Evolutionary conservation across 2,113 vertebrate species (phyloP), one percentile per base, ranked within the genome.

Genomic region (Varanus salvator): DNA sequence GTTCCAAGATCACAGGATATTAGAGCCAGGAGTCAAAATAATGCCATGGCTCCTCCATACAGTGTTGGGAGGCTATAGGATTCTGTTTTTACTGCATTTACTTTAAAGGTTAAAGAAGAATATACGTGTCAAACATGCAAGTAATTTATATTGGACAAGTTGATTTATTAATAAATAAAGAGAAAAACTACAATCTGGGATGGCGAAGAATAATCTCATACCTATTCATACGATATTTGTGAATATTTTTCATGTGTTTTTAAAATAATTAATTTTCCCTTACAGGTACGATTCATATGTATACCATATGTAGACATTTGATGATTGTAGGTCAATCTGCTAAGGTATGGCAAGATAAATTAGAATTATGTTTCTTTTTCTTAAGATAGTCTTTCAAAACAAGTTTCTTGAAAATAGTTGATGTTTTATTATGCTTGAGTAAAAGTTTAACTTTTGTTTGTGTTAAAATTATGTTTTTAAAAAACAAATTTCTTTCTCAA

Each of bases 251-350:
- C 64, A 48, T 31, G 23, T 19, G 52, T 48, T 89, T 77, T 72
- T 50, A 54, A 86, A 92, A 87, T 87, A 38, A 72, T 94, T 83
- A 8, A 60, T 83, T 95, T 94, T 29, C 94, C 72, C 87, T 83
- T 96, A 48, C 89, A 99, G 99, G 98, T 93, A 98, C 98, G 68
- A 91, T 98, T 94, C 95, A 97, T 89, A 98, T 99, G 90, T 99
- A 99, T 82, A 98, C 96, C 82, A 98, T 99, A 95, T 98, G 98
- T 95, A 97, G 98, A 89, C 98, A 98, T 96, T 93, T 99, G 96
- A 99, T 99, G 98, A 94, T 94, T 52, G 90, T 96, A 92, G 97
- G 97, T 60, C 97, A 95, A 19, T 97, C 98, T 95, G 95, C 98
- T 90, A 97, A 99, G 99, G 99, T 99, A 98, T 60, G 92, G 60